phyloP scores from a whole-genome alignment of 2,888 invertebrate species.

The Hipparchia sbordonii region DNA sequence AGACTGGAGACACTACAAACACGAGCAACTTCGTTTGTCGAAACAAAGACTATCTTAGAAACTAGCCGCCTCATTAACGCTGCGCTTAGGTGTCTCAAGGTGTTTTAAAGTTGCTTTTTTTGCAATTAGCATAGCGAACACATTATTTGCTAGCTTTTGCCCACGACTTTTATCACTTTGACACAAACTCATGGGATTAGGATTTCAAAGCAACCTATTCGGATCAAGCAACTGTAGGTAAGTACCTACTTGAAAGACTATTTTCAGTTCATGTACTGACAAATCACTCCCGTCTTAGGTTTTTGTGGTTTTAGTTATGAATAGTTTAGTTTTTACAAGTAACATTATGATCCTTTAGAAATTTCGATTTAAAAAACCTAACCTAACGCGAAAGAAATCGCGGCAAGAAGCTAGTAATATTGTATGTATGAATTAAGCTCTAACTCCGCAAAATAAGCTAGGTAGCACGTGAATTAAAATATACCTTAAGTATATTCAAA shows the following conservation, averaged over 20 bases:
- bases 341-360: no score
- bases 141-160: neutral
- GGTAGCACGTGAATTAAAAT: neutral
- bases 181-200: no score
- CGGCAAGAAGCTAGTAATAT: no score
- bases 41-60: slow-evolving; percentile 50
- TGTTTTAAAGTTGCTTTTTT: slow-evolving; percentile 21
- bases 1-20: slow-evolving; percentile 46
- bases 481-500: neutral
- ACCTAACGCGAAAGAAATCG: no score
- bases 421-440: neutral
- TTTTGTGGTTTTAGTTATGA: no score
- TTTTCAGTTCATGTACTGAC: no score
- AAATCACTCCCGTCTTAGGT: no score
- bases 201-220: no score
- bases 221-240: no score
- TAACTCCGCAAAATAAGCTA: neutral
- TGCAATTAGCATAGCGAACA: slow-evolving; percentile 4
- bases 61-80: slow-evolving; percentile 56
- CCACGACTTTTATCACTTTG: neutral
- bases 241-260: no score
- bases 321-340: no score
- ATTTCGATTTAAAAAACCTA: no score
- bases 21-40: slow-evolving; percentile 43
- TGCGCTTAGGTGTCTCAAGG: slow-evolving; percentile 34